Evolutionary conservation across 2,888 invertebrate species (phyloP), one percentile per base, ranked within the genome.

Genomic region (Callosobruchus maculatus): DNA sequence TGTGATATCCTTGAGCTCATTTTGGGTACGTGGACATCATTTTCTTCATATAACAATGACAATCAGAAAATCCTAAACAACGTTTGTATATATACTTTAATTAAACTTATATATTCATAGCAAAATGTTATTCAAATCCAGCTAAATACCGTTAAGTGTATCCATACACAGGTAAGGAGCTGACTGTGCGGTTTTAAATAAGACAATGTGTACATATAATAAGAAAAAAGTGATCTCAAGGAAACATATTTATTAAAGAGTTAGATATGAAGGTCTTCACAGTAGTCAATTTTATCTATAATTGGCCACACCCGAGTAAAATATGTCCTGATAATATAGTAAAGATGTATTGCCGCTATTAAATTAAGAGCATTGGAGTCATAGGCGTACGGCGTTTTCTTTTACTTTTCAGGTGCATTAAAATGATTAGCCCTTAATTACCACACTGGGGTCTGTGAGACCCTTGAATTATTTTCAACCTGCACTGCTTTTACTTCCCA

Each of bases 231-330:
- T 13, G 4, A 73, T 71, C 72, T 74, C 74, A 74, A 74, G 74
- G 74, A 72, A 74, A 75, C 71, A 30, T 73, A 71, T 74, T 69
- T 31, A 71, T 75, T 75, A 73, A 73, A 69, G 71, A 72, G 7
- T 21, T 68, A 21, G 68, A 74, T 74, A 72, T 75, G 77, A 77
- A 77, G 77, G 77, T 76, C 76, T 72, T 72, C 74, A 71, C 31
- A 73, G 75, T 75, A 77, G 75, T 76, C 76, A 74, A 72, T 76
- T 78, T 76, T 76, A 74, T 75, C 76, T 74, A 74, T 74, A 74
- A 75, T 74, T 70, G 73, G 74, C 78, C 78, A 77, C 78, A 74
- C 78, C 78, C 76, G 70, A 69, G 74, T 26, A 67, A 78, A 77
- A 72, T 77, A 78, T 78, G 78, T 72, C 73, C 73, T 75, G 75